phyloP scores from a whole-genome alignment of 2,113 vertebrate species.

The Melanerpes aurifrons region DNA sequence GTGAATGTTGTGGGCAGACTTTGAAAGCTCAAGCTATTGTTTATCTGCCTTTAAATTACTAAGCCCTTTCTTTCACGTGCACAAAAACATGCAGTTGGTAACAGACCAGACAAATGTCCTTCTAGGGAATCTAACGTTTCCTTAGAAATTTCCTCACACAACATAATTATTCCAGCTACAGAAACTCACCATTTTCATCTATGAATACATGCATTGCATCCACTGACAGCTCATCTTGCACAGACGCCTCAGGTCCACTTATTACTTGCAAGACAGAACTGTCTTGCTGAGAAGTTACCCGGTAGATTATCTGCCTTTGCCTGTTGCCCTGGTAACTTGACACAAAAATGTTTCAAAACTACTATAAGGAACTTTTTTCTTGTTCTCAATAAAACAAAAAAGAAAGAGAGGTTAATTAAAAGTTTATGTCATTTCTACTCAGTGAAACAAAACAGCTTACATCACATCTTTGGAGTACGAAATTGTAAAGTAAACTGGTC shows the following conservation, averaged over 20 bases:
- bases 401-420: constrained; percentile 68
- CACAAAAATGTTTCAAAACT: constrained; percentile 66
- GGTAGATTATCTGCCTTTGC: constrained; percentile 93
- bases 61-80: not conserved
- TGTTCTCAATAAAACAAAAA: constrained; percentile 69
- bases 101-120: not conserved
- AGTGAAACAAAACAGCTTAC: constrained; percentile 53
- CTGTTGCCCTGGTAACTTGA: constrained; percentile 92
- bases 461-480: constrained; percentile 58
- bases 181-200: constrained; percentile 77
- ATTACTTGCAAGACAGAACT: constrained; percentile 97
- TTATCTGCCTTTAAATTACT: not conserved
- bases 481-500: constrained; percentile 59
- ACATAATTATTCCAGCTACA: not conserved
- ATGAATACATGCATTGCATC: constrained; percentile 83
- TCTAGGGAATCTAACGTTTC: not conserved
- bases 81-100: not conserved
- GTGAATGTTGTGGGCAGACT: not conserved
- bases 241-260: constrained; percentile 91
- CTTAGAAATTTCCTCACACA: not conserved
- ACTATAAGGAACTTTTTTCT: constrained; percentile 50
- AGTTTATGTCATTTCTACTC: constrained; percentile 59
- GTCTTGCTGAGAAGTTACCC: constrained; percentile 94
- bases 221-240: constrained; percentile 78
- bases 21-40: not conserved